phyloP scores from a whole-genome alignment of 2,888 invertebrate species.

The Conomelus anceps region DNA sequence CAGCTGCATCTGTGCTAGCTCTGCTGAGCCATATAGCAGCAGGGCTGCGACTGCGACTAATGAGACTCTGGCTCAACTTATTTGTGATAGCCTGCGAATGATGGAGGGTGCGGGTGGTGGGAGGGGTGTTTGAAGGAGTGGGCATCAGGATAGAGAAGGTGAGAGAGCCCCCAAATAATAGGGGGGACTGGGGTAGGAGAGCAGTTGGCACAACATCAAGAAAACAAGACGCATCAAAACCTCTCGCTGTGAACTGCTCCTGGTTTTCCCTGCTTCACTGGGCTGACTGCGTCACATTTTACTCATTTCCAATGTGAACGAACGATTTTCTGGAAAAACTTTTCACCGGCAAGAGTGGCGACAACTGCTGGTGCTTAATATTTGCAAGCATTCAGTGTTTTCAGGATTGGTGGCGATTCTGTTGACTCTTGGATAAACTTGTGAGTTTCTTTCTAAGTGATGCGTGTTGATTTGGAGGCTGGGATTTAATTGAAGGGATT shows the following conservation, averaged over 20 bases:
- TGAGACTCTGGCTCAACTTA: not conserved
- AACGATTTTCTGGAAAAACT: not conserved
- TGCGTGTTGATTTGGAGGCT: too few species aligned
- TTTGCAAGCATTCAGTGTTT: not conserved
- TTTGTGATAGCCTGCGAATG: not conserved
- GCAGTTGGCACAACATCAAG: not conserved
- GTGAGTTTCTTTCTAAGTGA: too few species aligned
- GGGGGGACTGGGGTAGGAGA: not conserved
- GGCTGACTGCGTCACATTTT: not conserved
- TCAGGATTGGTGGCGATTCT: not conserved
- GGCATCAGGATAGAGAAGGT: too few species aligned
- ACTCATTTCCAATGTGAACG: not conserved
- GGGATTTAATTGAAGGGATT: too few species aligned
- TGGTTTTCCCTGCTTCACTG: not conserved
- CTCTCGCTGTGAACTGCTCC: not conserved
- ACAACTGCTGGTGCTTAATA: not conserved
- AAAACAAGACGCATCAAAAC: not conserved
- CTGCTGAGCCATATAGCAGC: not conserved
- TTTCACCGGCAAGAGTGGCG: not conserved
- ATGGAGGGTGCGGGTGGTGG: too few species aligned
- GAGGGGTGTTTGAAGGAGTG: too few species aligned
- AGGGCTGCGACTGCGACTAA: not conserved
- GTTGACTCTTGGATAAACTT: too few species aligned
- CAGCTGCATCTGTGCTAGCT: not conserved
- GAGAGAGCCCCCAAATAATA: not conserved